A percentile compares a stretch with the other conserved stretches of the same genome.
These are phyloP conservation scores for Chaetodon auriga DNA, from an alignment of 2,113 vertebrate species.

Conservation along the genomic window DNA sequence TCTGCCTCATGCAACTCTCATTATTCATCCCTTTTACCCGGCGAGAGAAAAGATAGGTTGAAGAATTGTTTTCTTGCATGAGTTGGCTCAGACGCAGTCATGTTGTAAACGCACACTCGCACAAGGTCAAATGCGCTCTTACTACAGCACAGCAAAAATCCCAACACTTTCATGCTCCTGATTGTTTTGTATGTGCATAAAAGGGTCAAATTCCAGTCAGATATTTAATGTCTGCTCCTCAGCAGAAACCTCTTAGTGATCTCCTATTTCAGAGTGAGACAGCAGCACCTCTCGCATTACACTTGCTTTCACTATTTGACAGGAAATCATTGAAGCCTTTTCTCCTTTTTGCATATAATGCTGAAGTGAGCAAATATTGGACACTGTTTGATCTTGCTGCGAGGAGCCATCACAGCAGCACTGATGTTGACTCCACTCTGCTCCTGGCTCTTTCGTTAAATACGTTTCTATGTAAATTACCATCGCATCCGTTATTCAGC, in stretches of 20 bases:
- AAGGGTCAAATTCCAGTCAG: slow-evolving; percentile 24
- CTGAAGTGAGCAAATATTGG: slow-evolving; percentile 52
- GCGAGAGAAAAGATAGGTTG: slow-evolving; percentile 9
- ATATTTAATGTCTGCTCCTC: slow-evolving; percentile 27
- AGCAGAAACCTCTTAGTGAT: slow-evolving; percentile 39
- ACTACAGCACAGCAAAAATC: neutral
- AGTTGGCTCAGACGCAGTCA: neutral
- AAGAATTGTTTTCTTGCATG: slow-evolving; percentile 40
- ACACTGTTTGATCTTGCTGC: slow-evolving; percentile 47
- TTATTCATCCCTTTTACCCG: slow-evolving; percentile 55
- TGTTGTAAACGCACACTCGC: neutral
- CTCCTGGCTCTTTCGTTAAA: slow-evolving; percentile 49
- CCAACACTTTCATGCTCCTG: neutral
- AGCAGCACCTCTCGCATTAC: neutral
- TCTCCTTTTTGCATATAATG: slow-evolving; percentile 21
- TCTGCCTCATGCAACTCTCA: slow-evolving; percentile 62
- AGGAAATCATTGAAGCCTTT: slow-evolving; percentile 30
- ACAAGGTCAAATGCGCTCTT: neutral
- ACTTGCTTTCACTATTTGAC: slow-evolving; percentile 8
- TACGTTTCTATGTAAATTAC: slow-evolving; percentile 67
- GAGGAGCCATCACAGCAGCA: slow-evolving; percentile 8
- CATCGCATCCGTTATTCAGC: slow-evolving; percentile 63
- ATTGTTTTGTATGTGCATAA: slow-evolving; percentile 2
- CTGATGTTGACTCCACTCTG: slow-evolving; percentile 43
- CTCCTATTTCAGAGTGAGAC: slow-evolving; percentile 31